These are phyloP conservation scores for Petrocephalus zakoni DNA, from an alignment of 2,113 vertebrate species.

Conservation along the genomic window DNA sequence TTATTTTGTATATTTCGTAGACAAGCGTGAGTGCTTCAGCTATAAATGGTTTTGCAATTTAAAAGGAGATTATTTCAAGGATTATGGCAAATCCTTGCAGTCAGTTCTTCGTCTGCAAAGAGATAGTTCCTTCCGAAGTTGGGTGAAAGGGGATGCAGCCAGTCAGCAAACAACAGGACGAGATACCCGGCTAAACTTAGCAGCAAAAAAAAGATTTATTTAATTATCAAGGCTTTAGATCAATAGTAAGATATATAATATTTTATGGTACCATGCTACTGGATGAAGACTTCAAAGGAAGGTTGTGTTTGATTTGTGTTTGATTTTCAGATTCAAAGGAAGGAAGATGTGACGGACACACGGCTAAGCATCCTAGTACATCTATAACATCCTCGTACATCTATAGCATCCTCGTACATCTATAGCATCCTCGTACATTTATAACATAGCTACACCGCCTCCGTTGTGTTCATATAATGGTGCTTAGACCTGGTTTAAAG, in stretches of 20 bases:
- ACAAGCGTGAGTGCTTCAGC: conserved; percentile 9
- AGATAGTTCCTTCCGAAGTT: neutral
- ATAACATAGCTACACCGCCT: neutral
- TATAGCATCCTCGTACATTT: neutral
- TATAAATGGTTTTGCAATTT: conserved; percentile 33
- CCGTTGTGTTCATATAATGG: neutral
- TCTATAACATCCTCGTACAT: no score
- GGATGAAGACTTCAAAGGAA: neutral
- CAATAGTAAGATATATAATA: neutral
- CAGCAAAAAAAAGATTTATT: neutral
- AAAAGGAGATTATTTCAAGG: conserved; percentile 35
- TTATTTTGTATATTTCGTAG: conserved; percentile 27
- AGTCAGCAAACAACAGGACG: neutral
- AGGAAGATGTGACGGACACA: neutral
- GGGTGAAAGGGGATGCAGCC: neutral
- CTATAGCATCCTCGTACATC: no score
- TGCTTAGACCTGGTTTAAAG: neutral
- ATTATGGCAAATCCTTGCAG: conserved; percentile 25
- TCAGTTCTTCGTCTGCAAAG: neutral
- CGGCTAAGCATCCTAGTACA: no score
- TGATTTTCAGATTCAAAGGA: neutral
- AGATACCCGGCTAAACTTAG: neutral
- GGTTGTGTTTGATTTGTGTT: neutral
- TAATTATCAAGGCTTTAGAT: neutral
- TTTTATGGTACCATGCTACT: neutral